Percentiles rank a stretch among this genome's conserved stretches.
These are phyloP conservation scores for Eurosta solidaginis DNA, from an alignment of 1,140 invertebrate species.

Conservation along the genomic window DNA sequence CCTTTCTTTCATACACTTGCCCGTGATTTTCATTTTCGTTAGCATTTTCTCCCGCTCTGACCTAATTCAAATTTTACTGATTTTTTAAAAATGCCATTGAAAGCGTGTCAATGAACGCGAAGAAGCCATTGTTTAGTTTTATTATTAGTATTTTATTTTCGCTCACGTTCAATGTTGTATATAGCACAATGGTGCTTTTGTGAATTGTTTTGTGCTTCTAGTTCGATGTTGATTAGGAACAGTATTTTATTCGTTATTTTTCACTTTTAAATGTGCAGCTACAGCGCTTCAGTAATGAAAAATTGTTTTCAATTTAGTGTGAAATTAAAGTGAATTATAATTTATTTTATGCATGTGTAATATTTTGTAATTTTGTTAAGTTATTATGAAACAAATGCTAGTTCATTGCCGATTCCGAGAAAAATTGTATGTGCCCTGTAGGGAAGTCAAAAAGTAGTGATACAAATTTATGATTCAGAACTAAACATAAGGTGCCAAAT, in stretches of 20 bases:
- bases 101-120: constrained; percentile 7
- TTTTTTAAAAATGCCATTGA: constrained; percentile 2
- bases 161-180: not conserved
- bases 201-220: not conserved
- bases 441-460: no score
- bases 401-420: no score
- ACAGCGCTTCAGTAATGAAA: not conserved
- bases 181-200: not conserved
- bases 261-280: not conserved
- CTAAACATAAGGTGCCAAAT: no score
- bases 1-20: constrained; percentile 2
- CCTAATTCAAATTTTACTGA: not conserved
- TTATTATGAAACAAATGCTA: no score
- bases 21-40: not conserved
- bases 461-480: no score
- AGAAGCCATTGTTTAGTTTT: not conserved
- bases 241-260: no score
- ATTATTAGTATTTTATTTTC: not conserved
- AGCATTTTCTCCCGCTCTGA: not conserved
- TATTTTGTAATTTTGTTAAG: no score
- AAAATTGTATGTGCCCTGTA: no score
- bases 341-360: no score
- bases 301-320: constrained; percentile 14
- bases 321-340: no score
- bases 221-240: not conserved